Evolutionary conservation across 1,140 invertebrate genomes (phyloP), one percentile per base, ranked within the genome.

Genomic region (Acromyrmex echinatior): DNA sequence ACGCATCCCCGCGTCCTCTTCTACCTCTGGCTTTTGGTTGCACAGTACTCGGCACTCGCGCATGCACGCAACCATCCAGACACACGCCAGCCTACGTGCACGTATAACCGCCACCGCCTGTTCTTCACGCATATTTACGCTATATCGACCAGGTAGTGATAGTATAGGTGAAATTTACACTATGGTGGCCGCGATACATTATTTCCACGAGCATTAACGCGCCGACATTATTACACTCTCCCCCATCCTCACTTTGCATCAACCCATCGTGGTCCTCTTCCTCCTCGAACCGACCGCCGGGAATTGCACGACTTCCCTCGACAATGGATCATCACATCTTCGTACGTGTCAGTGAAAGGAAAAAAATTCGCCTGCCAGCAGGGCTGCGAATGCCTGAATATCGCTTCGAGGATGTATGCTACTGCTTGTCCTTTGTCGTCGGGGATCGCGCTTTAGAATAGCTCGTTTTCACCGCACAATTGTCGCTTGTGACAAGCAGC

Each of bases 111-210:
- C 58, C 45, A 68, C 31, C 49, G 12, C 60, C 78, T 77, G 25
- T 70, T 51, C 80, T 90, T 88, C 65, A 91, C 89, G 89, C 89
- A 90, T 91, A 91, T 91, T 91, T 91, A 91, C 87, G 87, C 82
- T 39, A 73, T 82, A 90, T 90, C 90, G 90, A 90, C 86, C 90
- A 62, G 73, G 60, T 82, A 16, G 73, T 70, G 14, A 31, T 76
- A 86, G 86, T 90, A 39, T 39, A 84, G 87, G 73, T 88, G 82
- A 91, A 91, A 91, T 91, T 91, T 91, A 91, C 82, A 84, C 78
- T 90, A 79, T 73, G 89, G 63, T 25, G 25, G 28, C 78, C 89
- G 82, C 89, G 82, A 91, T 91, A 91, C 89, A 82, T 91, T 91
- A 91, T 91, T 91, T 90, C 89, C 90, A 78, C 65, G 76, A 82